Percentiles rank a stretch among this genome's conserved stretches.
phyloP scores from a whole-genome alignment of 1,140 invertebrate genomes.

The Pinna nobilis region DNA sequence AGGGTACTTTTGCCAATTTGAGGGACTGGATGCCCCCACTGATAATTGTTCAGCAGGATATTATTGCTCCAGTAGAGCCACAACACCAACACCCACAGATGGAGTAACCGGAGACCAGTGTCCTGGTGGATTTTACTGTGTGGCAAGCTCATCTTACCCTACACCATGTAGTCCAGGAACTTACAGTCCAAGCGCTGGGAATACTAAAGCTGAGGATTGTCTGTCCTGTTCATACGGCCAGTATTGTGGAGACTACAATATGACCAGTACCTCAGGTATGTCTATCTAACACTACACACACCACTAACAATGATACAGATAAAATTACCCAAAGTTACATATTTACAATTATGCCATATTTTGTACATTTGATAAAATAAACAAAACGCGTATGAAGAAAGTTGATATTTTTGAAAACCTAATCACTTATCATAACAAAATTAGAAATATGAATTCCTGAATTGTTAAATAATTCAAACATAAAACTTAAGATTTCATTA shows the following conservation, averaged over 20 bases:
- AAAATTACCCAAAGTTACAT: too few species aligned
- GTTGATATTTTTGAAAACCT: too few species aligned
- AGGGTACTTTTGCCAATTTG: constrained; percentile 66
- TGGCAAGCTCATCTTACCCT: constrained; percentile 52
- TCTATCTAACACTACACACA: too few species aligned
- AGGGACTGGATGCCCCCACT: constrained; percentile 59
- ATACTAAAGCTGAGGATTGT: constrained; percentile 59
- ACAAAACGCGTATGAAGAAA: too few species aligned
- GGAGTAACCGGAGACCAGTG: constrained; percentile 62
- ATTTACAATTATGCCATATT: too few species aligned
- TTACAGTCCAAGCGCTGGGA: constrained; percentile 60
- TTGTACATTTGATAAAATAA: too few species aligned
- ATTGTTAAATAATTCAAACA: too few species aligned
- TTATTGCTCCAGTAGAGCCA: constrained; percentile 60
- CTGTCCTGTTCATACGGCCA: constrained; percentile 63
- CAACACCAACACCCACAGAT: constrained; percentile 57
- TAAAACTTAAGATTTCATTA: too few species aligned
- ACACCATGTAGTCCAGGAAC: constrained; percentile 66
- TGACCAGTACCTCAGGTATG: constrained; percentile 64
- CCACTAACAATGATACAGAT: too few species aligned
- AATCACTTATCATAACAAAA: too few species aligned
- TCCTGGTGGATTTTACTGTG: constrained; percentile 65
- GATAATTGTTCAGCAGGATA: constrained; percentile 66
- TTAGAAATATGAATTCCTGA: too few species aligned
- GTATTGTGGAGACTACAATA: constrained; percentile 67